Conservation (phyloP, 2,888 invertebrate species). For the Lochmaea capreae region DNA sequence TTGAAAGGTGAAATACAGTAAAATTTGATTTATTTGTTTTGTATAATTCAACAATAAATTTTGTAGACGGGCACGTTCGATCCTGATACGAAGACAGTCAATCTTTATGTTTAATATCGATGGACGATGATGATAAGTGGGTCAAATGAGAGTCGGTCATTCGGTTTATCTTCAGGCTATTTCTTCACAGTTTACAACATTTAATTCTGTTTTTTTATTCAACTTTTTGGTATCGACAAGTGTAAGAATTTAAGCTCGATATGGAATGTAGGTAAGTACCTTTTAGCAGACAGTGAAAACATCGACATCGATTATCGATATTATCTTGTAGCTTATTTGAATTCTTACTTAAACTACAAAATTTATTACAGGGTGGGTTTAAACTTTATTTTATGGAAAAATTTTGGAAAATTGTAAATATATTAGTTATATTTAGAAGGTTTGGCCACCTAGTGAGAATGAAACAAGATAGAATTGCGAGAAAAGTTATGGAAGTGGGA, state of each 20-base stretch:
- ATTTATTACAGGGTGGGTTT: background rate
- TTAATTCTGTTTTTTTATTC: conserved; percentile 7
- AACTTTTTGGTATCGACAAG: conserved; percentile 12
- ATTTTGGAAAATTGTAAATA: background rate
- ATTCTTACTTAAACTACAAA: background rate
- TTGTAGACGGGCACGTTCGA: background rate
- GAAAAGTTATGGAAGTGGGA: too few species aligned
- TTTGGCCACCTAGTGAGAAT: too few species aligned
- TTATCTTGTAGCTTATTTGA: background rate
- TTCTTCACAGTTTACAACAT: conserved; percentile 28
- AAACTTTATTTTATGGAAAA: background rate
- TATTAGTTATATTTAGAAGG: too few species aligned
- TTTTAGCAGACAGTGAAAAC: background rate
- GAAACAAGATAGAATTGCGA: too few species aligned
- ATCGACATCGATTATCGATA: background rate
- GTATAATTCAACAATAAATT: too few species aligned
- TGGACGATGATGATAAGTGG: conserved; percentile 29
- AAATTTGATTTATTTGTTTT: too few species aligned
- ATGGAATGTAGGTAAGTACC: background rate
- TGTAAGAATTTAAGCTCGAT: conserved; percentile 2
- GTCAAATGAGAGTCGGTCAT: conserved; percentile 41
- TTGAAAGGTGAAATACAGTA: too few species aligned
- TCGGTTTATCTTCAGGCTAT: conserved; percentile 29
- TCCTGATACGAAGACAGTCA: background rate
- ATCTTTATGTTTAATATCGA: conserved; percentile 8